These are phyloP conservation scores for Anastatus disparis DNA, from an alignment of 1,140 invertebrate species.

Conservation along the genomic window DNA sequence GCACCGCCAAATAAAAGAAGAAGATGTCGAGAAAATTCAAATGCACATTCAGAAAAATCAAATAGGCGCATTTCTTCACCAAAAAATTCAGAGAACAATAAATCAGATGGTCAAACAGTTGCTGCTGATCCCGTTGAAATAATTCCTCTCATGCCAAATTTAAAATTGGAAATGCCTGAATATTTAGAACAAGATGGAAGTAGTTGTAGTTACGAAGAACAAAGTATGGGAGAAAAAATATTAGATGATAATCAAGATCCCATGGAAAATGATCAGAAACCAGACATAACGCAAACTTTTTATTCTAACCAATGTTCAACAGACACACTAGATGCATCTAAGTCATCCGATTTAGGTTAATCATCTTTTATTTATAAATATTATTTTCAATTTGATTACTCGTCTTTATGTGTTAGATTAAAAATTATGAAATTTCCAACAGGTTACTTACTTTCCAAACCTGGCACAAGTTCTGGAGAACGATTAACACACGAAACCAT, in stretches of 20 bases:
- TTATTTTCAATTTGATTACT: conserved; percentile 18
- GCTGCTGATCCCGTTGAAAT: conserved; percentile 64
- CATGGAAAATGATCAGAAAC: conserved; percentile 60
- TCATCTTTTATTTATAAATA: conserved; percentile 10
- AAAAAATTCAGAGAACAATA: conserved; percentile 58
- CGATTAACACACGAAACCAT: conserved; percentile 62
- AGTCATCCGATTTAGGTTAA: conserved; percentile 60
- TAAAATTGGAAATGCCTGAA: conserved; percentile 66
- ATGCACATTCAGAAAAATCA: conserved; percentile 56
- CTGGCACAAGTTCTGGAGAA: conserved; percentile 63
- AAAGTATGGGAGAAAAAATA: conserved; percentile 60
- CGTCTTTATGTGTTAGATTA: not conserved
- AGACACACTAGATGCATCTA: conserved; percentile 58
- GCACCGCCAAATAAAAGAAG: conserved; percentile 62
- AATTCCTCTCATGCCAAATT: conserved; percentile 66
- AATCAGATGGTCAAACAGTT: conserved; percentile 54
- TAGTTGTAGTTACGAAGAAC: conserved; percentile 66
- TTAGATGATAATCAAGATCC: conserved; percentile 57
- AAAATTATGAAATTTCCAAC: conserved; percentile 41
- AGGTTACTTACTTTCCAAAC: conserved; percentile 66
- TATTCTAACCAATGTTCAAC: conserved; percentile 60
- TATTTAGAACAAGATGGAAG: conserved; percentile 65
- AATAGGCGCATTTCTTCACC: conserved; percentile 46
- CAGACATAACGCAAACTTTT: conserved; percentile 64
- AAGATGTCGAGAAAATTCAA: conserved; percentile 62